A percentile compares a stretch with the other conserved stretches of the same genome.
Evolutionary conservation across 2,888 invertebrate genomes (phyloP).

Genomic region (Sepioteuthis lessoniana): DNA sequence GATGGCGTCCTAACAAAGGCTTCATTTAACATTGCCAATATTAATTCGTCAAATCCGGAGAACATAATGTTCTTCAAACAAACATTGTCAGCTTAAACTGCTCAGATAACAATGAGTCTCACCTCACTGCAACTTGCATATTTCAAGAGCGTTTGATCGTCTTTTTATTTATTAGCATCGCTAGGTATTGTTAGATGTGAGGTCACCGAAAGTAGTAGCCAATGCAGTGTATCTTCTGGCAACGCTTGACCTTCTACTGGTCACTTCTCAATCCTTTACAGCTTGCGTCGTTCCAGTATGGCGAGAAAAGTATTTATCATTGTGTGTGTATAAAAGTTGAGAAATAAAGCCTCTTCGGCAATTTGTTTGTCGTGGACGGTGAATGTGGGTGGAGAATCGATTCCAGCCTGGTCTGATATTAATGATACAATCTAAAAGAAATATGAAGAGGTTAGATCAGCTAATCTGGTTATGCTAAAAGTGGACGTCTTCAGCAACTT

Average conservation of each 20-base stretch:
- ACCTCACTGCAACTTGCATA: constrained; percentile 33
- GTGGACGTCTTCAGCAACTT: neutral
- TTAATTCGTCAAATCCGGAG: neutral
- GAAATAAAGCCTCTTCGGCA: neutral
- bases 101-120: neutral
- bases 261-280: neutral
- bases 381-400: neutral
- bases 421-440: neutral
- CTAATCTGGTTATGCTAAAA: neutral
- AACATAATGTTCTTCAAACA: neutral
- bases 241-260: neutral
- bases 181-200: neutral
- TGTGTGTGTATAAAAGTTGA: neutral
- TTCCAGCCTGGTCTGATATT: neutral
- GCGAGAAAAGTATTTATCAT: neutral
- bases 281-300: neutral
- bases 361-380: neutral
- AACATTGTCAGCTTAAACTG: neutral
- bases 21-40: neutral
- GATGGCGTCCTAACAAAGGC: neutral
- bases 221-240: neutral
- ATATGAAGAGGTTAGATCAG: neutral
- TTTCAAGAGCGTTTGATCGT: neutral
- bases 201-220: neutral
- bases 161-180: neutral